These are phyloP conservation scores for Diarsia dahlii DNA, from an alignment of 2,888 invertebrate genomes.

Conservation along the genomic window DNA sequence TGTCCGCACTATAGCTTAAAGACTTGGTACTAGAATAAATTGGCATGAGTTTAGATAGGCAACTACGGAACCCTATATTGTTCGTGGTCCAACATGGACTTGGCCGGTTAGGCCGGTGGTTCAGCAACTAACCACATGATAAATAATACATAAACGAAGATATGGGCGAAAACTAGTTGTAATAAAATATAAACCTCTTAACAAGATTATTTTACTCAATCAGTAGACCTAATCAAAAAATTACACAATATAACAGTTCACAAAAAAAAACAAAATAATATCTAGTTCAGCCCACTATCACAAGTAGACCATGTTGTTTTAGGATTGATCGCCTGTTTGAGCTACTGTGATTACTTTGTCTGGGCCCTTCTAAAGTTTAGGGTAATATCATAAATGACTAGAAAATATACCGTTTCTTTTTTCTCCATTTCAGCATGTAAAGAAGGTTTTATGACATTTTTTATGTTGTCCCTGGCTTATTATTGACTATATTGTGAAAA, in stretches of 20 bases:
- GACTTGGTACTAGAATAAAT: no score
- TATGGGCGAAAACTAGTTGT: no score
- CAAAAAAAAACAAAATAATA: conserved; percentile 21
- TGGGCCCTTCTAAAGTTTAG: conserved; percentile 19
- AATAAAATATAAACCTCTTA: no score
- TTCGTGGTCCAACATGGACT: no score
- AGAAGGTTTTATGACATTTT: conserved; percentile 31
- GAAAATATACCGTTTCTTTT: conserved; percentile 38
- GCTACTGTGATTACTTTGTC: conserved; percentile 42
- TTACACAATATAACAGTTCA: not conserved
- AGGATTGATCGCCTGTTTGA: conserved; percentile 48
- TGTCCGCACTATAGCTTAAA: no score
- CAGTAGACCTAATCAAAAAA: not conserved
- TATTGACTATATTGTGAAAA: not conserved
- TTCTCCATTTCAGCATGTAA: not conserved
- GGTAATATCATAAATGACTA: conserved; percentile 29
- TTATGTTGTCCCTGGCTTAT: not conserved
- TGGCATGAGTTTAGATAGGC: no score
- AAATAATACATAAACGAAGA: no score
- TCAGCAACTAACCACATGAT: no score
- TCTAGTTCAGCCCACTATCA: not conserved
- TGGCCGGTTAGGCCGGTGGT: no score
- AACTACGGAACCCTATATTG: no score
- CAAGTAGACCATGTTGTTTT: conserved; percentile 36
- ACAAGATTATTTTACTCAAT: not conserved